Base-by-base conservation (phyloP, 2,797 vertebrate genomes). In the Pseudocheirus occidentalis region DNA sequence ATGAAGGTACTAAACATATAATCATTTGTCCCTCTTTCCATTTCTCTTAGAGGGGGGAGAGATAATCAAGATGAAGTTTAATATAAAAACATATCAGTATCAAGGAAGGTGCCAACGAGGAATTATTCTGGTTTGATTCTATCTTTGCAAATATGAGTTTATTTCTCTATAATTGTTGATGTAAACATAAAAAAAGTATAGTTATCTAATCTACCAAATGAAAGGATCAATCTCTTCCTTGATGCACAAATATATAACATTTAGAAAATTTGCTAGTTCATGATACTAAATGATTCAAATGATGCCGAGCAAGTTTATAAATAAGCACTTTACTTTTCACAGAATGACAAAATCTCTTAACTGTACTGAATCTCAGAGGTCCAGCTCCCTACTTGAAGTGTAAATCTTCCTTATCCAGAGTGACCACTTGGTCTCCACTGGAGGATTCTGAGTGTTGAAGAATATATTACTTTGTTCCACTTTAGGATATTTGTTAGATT, bases 211-310 rank as follows among this genome's bases (percentile, higher is more conserved):
- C 50, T 91, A 4, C 34, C 14, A 34, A 31, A 46, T 4, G 28
- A 57, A 27, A 50, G 24, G 14, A 95, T 89, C 28, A 92, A 56
- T 90, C 46, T 29, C 27, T 90, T 90, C 89, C 5, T 55, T 92
- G 73, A 1, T 66, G 73, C 59, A 96, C 94, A 46, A 40, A 95
- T 73, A n/a, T 96, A 73, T n/a, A 66, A 66, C 59, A 93, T 55
- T 92, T 90, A 90, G 28, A 93, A 29, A 94, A 95, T 66, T 40
- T 96, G 2, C 34, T 56, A 90, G 73, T 93, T 24, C 66, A 40
- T 11, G 93, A 16, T 27, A 50, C 5, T 91, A 96, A 94, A 91
- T 62, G 53, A 91, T 66, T 91, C 55, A 91, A 40, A 34, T n/a
- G n/a, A 90, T n/a, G 46, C 92, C 55, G 90, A 27, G 18, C 52